Evolutionary conservation across 2,797 vertebrate species (phyloP).

Genomic region (Epinephelus coioides): DNA sequence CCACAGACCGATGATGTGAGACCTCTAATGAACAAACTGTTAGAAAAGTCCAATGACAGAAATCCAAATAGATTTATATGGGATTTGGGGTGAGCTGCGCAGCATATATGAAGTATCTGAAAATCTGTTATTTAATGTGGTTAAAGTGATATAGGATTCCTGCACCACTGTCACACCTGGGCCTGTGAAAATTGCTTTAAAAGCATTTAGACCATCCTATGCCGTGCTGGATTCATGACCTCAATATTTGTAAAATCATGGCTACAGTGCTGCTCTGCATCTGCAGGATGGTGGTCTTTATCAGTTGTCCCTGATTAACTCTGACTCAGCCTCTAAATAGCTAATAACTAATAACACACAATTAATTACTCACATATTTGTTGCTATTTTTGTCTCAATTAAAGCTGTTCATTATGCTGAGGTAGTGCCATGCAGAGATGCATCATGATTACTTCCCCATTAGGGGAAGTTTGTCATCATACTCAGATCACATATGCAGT

Average conservation of each 20-base stretch:
- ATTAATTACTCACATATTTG: background rate
- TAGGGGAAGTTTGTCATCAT: no score
- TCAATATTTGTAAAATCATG: background rate
- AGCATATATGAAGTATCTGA: no score
- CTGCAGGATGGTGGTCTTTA: background rate
- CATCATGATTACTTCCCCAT: background rate
- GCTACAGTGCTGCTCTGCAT: background rate
- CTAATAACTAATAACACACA: background rate
- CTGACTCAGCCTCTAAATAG: background rate
- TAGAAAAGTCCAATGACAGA: no score
- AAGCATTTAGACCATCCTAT: slow-evolving; percentile 2
- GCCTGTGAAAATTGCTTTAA: background rate
- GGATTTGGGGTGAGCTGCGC: no score
- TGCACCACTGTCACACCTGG: slow-evolving; percentile 3
- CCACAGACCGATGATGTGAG: no score
- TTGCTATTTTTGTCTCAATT: background rate
- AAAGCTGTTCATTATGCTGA: background rate
- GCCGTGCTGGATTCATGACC: slow-evolving; percentile 16
- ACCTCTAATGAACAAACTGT: no score
- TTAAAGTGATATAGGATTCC: background rate
- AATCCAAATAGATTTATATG: no score
- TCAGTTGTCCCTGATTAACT: slow-evolving; percentile 1
- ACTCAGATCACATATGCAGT: no score
- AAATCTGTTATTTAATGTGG: background rate
- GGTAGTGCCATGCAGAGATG: background rate